A percentile compares a stretch with the other conserved stretches of the same genome.
These are phyloP conservation scores for Microtus pennsylvanicus DNA, from an alignment of 2,113 vertebrate species.

Conservation along the genomic window DNA sequence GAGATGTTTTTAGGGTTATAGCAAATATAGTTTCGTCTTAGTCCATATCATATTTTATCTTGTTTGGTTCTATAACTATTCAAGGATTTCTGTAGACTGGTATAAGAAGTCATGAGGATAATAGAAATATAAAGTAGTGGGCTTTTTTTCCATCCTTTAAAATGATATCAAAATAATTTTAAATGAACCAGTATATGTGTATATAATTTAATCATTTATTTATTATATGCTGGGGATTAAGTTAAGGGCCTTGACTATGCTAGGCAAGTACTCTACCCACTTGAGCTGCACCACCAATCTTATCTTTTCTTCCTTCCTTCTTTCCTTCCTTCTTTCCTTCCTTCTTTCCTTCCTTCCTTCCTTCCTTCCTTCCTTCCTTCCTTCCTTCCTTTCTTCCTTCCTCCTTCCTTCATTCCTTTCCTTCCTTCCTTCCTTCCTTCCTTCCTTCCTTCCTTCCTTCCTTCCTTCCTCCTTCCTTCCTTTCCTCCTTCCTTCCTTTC, in stretches of 20 bases:
- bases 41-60: background rate
- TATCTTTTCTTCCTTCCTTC: background rate
- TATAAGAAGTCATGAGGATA: conserved; percentile 46
- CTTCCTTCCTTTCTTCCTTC: no score
- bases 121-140: conserved; percentile 22
- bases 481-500: no score
- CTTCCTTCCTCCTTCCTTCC: no score
- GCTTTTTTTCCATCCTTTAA: background rate
- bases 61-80: conserved; percentile 30
- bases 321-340: accelerated
- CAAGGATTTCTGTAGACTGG: conserved; percentile 24
- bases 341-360: accelerated
- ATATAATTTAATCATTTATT: background rate
- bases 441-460: no score
- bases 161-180: conserved; percentile 35
- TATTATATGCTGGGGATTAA: background rate
- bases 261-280: background rate
- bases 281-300: background rate
- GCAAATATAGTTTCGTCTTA: background rate
- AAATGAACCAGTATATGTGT: conserved; percentile 26
- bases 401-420: no score
- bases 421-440: no score
- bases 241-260: background rate
- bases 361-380: no score
- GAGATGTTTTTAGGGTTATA: conserved; percentile 18